phyloP scores from a whole-genome alignment of 2,797 vertebrate genomes.

The Picus viridis region DNA sequence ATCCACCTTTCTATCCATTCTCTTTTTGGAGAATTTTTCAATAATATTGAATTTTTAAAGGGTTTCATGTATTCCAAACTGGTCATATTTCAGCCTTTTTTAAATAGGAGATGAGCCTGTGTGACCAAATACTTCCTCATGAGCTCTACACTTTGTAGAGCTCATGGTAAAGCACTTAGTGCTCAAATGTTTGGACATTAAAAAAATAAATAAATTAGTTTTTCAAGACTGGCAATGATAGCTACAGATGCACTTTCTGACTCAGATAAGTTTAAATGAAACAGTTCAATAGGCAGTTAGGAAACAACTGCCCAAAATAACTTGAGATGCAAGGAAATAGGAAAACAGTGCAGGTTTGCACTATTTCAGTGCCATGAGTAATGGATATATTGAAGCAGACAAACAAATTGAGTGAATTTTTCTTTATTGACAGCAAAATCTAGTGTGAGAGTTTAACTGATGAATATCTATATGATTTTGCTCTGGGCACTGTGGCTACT shows the following conservation, averaged over 20 bases:
- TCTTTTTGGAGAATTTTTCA: neutral
- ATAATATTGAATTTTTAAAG: neutral
- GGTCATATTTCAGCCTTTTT: neutral
- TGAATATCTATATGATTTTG: neutral
- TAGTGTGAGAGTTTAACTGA: neutral
- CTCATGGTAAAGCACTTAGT: neutral
- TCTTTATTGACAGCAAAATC: neutral
- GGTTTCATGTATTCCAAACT: neutral
- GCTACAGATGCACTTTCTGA: neutral
- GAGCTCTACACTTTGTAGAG: neutral
- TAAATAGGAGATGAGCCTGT: neutral
- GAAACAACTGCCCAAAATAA: neutral
- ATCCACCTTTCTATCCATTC: no score
- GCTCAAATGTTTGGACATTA: neutral
- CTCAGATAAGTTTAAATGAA: neutral
- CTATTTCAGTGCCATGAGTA: neutral
- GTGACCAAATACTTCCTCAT: neutral
- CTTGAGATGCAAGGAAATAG: neutral
- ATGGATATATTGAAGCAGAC: neutral
- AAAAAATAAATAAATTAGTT: neutral
- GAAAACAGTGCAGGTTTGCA: neutral
- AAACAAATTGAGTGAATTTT: neutral
- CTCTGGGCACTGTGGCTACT: neutral
- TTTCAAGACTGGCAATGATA: neutral
- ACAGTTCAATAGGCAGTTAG: neutral